phyloP scores from a whole-genome alignment of 2,888 invertebrate genomes.

The Tetheella fluctuosa region DNA sequence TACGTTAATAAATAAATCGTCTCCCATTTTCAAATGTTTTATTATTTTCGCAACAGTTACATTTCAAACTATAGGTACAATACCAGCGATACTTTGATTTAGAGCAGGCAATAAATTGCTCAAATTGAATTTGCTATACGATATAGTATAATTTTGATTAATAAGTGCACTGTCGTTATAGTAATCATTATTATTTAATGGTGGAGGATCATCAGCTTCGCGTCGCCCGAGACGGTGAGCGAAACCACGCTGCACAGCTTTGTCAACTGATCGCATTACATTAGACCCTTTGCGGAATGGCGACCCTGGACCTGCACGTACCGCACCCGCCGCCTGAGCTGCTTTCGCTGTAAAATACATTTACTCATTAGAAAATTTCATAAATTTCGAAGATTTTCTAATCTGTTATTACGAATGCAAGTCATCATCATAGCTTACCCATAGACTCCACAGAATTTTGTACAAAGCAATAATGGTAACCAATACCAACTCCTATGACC shows the following conservation, averaged over 20 bases:
- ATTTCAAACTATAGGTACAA: not conserved
- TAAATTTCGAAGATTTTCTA: not conserved
- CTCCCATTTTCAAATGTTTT: slow-evolving; percentile 10
- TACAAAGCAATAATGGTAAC: slow-evolving; percentile 73
- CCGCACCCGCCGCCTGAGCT: slow-evolving; percentile 53
- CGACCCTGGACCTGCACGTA: slow-evolving; percentile 42
- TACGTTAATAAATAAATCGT: not conserved
- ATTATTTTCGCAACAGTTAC: slow-evolving; percentile 15
- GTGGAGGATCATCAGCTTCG: slow-evolving; percentile 39
- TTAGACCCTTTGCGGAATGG: slow-evolving; percentile 21
- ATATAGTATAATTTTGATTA: slow-evolving; percentile 21
- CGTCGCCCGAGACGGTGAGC: slow-evolving; percentile 54
- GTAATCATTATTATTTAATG: slow-evolving; percentile 14
- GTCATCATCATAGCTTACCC: slow-evolving; percentile 52
- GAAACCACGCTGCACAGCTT: slow-evolving; percentile 53
- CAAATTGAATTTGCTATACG: slow-evolving; percentile 23
- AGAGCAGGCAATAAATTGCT: slow-evolving; percentile 12
- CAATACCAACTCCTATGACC: slow-evolving; percentile 71
- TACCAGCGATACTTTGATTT: not conserved
- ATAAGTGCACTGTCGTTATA: slow-evolving; percentile 36
- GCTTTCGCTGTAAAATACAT: slow-evolving; percentile 49
- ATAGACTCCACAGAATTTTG: slow-evolving; percentile 61
- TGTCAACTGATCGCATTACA: slow-evolving; percentile 58
- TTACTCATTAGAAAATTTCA: not conserved
- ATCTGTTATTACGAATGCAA: not conserved